Evolutionary conservation across 2,113 vertebrate genomes (phyloP).

Genomic region (Sigmodon hispidus): DNA sequence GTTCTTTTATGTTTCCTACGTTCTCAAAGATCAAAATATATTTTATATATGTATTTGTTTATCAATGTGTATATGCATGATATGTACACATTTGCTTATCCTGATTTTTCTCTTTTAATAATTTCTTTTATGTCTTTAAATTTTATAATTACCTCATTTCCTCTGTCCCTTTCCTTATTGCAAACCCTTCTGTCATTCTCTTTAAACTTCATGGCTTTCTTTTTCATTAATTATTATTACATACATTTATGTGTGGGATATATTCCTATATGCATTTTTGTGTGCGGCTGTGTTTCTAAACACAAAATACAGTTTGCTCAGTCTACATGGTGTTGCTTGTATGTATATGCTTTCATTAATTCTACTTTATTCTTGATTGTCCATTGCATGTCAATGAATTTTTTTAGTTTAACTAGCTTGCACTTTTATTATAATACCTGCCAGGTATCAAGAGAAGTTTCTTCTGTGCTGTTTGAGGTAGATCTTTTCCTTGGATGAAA

Average conservation of each 20-base stretch:
- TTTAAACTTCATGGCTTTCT: neutral
- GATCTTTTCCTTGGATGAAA: neutral
- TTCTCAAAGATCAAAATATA: neutral
- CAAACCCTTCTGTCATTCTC: neutral
- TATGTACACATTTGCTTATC: neutral
- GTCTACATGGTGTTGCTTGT: neutral
- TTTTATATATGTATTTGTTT: neutral
- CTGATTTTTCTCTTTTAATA: neutral
- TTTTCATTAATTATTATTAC: neutral
- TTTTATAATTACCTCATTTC: neutral
- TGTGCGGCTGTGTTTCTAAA: neutral
- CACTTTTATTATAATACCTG: too few species aligned
- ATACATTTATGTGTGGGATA: too few species aligned
- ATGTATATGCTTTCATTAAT: neutral
- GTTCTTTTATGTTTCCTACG: slow-evolving; percentile 9
- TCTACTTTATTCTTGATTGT: neutral
- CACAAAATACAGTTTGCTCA: neutral
- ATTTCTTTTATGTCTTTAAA: neutral
- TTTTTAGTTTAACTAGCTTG: too few species aligned
- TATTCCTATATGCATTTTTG: too few species aligned
- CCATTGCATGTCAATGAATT: too few species aligned
- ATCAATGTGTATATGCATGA: neutral
- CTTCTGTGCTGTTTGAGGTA: neutral
- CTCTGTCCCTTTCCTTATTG: neutral
- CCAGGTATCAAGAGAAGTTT: neutral